Conservation (phyloP, 1,140 invertebrate species). For the Trachymyrmex septentrionalis region DNA sequence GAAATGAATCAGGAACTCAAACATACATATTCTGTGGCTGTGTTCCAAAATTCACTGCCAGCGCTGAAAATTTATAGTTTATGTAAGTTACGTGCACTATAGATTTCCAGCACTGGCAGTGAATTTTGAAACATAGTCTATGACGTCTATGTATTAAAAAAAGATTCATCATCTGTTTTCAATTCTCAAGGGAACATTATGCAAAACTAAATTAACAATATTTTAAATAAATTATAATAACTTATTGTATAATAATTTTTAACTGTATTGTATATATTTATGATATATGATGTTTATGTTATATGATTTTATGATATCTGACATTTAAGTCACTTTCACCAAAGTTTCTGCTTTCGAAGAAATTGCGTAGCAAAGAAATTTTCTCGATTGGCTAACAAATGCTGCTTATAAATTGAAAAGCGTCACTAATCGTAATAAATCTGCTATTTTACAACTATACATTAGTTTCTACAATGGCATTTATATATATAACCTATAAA, state of each 20-base stretch:
- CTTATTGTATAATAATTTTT: too few relatives aligned
- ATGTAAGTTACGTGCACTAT: too few relatives aligned
- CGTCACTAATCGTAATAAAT: slow-evolving; percentile 5
- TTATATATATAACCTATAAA: background rate
- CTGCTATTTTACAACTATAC: background rate
- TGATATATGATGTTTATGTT: background rate
- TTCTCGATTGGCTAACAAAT: slow-evolving; percentile 9
- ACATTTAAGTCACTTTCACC: background rate
- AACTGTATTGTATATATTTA: background rate
- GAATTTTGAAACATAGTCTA: too few relatives aligned
- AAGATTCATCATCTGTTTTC: background rate
- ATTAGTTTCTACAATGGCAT: slow-evolving; percentile 9
- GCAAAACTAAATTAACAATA: background rate
- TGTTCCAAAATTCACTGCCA: too few relatives aligned
- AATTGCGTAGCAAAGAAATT: background rate
- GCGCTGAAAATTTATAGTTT: too few relatives aligned
- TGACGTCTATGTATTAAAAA: too few relatives aligned
- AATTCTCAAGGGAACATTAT: background rate
- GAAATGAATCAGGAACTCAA: background rate
- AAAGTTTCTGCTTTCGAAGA: background rate
- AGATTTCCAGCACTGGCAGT: too few relatives aligned
- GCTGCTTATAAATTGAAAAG: slow-evolving; percentile 49
- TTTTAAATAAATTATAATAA: background rate
- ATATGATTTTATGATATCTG: background rate
- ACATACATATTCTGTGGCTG: background rate